Base-by-base conservation (phyloP, 2,113 vertebrate genomes). In the Callaeas wilsoni region DNA sequence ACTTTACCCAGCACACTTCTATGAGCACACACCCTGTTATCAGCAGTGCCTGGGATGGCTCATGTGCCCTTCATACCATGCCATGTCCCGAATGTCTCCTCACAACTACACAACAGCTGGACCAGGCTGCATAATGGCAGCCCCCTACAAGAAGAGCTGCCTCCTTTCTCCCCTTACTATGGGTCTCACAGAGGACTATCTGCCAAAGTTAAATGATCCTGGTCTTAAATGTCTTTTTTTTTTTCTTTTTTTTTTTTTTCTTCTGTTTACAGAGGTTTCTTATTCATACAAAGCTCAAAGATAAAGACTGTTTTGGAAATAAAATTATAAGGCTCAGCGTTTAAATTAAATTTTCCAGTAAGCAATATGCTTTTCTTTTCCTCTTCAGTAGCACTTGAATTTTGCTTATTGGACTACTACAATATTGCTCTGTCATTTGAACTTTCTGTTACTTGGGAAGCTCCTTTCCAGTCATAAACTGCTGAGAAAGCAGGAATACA, bases 11-110 rank as follows among this genome's bases (percentile, higher is more conserved):
- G 68, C 49, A 64, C 3, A 1, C 50, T 73, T 17, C 33, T 39
- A 0, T 3, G 6, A 70, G 41, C 37, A 35, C 3, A 2, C 20
- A 46, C 12, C 16, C 35, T 26, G n/a, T 8, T 26, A 53, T 3
- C 13, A 73, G 75, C 41, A 55, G 63, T 7, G 39, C 33, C 32
- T 59, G n/a, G n/a, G n/a, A 37, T 1, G 1, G 55, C 55, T 65
- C 71, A 7, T 8, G 5, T 59, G 63, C 68, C 71, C 46, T 59
- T 77, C 64, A 13, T 10, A 13, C n/a, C 64, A 29, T 0, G 7
- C 25, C 63, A 9, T 1, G 56, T 25, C 85, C 76, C 7, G 0
- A 70, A 42, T 2, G 16, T 32, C 64, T 33, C 30, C 62, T 77
- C 2, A 0, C 49, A 81, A 16, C 62, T 5, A 55, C 32, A 13